These are phyloP conservation scores for Meghimatium bilineatum DNA, from an alignment of 2,888 invertebrate genomes.

Conservation along the genomic window DNA sequence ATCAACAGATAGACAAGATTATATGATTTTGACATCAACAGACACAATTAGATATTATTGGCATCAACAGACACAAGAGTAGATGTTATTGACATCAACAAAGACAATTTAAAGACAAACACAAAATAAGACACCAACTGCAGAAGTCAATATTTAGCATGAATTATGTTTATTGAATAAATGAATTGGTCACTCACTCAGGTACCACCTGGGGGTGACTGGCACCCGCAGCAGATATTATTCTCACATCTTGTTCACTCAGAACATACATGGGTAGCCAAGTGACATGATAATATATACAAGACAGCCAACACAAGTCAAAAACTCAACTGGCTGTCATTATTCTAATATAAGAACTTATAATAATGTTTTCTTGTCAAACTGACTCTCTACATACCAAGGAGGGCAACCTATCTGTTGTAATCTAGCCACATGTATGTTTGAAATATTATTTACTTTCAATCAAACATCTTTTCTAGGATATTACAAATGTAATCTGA, in stretches of 20 bases:
- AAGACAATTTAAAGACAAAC: too few species aligned
- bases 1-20: too few species aligned
- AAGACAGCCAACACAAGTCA: slow-evolving; percentile 21
- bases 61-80: too few species aligned
- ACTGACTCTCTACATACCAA: neutral
- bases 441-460: too few species aligned
- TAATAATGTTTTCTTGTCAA: neutral
- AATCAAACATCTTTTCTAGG: too few species aligned
- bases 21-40: too few species aligned
- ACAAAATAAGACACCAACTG: neutral
- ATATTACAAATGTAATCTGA: too few species aligned
- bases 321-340: neutral
- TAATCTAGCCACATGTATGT: too few species aligned
- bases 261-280: neutral
- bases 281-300: neutral
- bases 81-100: too few species aligned
- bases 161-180: slow-evolving; percentile 40
- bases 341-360: slow-evolving; percentile 1
- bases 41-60: too few species aligned
- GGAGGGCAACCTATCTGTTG: too few species aligned
- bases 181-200: slow-evolving; percentile 31
- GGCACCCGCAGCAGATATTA: neutral
- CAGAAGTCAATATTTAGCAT: neutral
- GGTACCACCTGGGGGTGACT: slow-evolving; percentile 3
- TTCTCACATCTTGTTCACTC: neutral